A percentile compares a stretch with the other conserved stretches of the same genome.
These are phyloP conservation scores for Platycheirus rosarum DNA, from an alignment of 2,888 invertebrate genomes.

Conservation along the genomic window DNA sequence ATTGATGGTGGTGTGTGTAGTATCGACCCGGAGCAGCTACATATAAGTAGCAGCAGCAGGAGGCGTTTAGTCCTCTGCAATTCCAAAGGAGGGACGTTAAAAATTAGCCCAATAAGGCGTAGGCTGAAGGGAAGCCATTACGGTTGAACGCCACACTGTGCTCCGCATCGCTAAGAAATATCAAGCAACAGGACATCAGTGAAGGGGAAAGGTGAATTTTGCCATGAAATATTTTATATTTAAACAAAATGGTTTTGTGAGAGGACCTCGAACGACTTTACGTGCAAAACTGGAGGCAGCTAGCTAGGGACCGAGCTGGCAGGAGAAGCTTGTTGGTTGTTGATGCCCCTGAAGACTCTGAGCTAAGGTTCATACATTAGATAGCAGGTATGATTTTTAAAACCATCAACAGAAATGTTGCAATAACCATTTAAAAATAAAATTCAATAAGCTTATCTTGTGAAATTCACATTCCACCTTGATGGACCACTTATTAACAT, in stretches of 20 bases:
- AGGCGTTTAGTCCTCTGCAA: constrained; percentile 68
- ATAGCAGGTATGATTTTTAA: too few relatives aligned
- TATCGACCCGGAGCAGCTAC: constrained; percentile 27
- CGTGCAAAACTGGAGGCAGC: too few relatives aligned
- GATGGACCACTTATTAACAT: constrained; percentile 74
- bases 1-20: constrained; percentile 17
- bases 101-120: constrained; percentile 64
- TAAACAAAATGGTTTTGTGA: too few relatives aligned
- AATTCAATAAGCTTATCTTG: neutral
- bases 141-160: constrained; percentile 33
- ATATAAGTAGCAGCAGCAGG: constrained; percentile 46
- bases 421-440: too few relatives aligned
- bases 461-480: neutral
- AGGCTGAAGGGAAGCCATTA: constrained; percentile 60
- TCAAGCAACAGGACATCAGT: constrained; percentile 23
- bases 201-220: neutral
- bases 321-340: too few relatives aligned
- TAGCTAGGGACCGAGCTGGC: too few relatives aligned
- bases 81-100: constrained; percentile 19
- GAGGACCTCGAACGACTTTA: too few relatives aligned
- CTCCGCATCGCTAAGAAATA: constrained; percentile 44
- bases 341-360: too few relatives aligned
- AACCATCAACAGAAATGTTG: too few relatives aligned
- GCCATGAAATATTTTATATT: neutral
- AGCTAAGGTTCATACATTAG: too few relatives aligned